These are phyloP conservation scores for Pycnonotus jocosus DNA, from an alignment of 2,113 vertebrate species.

Conservation along the genomic window DNA sequence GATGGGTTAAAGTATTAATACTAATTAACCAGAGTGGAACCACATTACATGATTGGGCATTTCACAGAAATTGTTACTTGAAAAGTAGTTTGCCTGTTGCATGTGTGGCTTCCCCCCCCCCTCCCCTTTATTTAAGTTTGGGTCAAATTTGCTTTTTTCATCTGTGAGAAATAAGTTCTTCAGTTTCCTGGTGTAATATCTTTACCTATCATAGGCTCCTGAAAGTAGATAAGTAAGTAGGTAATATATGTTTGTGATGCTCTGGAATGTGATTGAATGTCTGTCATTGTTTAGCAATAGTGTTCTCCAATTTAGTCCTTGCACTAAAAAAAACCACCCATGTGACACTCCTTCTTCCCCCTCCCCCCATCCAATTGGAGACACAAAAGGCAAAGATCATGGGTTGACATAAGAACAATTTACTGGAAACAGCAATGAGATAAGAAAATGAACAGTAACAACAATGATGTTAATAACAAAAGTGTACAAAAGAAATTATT, in stretches of 20 bases:
- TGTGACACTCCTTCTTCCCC: not conserved
- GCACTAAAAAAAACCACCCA: not conserved
- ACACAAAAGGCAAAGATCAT: not conserved
- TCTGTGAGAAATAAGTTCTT: not conserved
- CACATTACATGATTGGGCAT: not conserved
- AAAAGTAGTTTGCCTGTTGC: not conserved
- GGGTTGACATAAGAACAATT: not conserved
- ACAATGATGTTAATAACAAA: not conserved
- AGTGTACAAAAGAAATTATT: not conserved
- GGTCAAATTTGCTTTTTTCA: not conserved
- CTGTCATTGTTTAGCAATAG: not conserved
- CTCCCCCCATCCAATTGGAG: not conserved
- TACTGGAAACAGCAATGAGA: not conserved
- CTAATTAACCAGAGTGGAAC: not conserved
- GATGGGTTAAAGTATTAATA: not conserved
- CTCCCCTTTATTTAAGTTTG: not conserved
- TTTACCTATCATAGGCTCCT: not conserved
- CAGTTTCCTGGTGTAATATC: not conserved
- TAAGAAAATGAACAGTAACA: not conserved
- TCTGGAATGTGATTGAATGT: not conserved
- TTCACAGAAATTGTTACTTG: not conserved
- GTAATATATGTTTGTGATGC: not conserved
- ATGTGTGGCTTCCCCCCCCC: rapidly evolving
- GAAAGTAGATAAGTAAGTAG: not conserved
- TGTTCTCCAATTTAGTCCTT: not conserved